Evolutionary conservation across 2,888 invertebrate species (phyloP).

Genomic region (Arrhopalites spinosus): DNA sequence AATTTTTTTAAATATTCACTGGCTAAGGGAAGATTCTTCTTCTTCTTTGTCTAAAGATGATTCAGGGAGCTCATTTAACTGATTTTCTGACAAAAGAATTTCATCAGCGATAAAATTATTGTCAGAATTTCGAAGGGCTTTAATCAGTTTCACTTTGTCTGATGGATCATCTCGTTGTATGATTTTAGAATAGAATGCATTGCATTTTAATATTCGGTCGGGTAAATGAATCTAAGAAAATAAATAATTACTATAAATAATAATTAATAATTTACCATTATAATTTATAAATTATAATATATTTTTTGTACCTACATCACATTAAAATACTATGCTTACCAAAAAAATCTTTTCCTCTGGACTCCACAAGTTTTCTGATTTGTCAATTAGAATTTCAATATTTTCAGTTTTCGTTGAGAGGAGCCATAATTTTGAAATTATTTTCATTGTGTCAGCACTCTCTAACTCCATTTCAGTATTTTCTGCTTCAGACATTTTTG

Average conservation of each 20-base stretch:
- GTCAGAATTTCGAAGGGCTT: background rate
- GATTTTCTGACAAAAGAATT: background rate
- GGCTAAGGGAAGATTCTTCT: too few species aligned
- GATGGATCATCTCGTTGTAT: background rate
- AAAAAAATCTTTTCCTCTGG: constrained; percentile 16
- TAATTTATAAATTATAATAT: too few species aligned
- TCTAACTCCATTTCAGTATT: background rate
- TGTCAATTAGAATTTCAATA: constrained; percentile 9
- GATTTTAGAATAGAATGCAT: constrained; percentile 28
- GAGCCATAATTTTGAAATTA: constrained; percentile 21
- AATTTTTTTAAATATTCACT: background rate
- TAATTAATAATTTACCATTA: too few species aligned
- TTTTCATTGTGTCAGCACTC: constrained; percentile 10
- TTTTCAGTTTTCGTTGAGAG: constrained; percentile 18
- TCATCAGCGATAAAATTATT: constrained; percentile 20
- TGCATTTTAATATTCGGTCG: constrained; percentile 11
- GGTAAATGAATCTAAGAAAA: too few species aligned
- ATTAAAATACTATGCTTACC: background rate
- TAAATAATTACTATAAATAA: background rate
- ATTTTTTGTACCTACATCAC: background rate
- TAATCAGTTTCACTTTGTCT: constrained; percentile 9
- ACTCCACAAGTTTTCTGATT: background rate
- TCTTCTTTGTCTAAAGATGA: background rate
- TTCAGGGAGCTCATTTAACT: too few species aligned
- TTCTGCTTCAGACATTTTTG: too few species aligned